phyloP scores from a whole-genome alignment of 1,140 invertebrate species.

The Drusus annulatus region DNA sequence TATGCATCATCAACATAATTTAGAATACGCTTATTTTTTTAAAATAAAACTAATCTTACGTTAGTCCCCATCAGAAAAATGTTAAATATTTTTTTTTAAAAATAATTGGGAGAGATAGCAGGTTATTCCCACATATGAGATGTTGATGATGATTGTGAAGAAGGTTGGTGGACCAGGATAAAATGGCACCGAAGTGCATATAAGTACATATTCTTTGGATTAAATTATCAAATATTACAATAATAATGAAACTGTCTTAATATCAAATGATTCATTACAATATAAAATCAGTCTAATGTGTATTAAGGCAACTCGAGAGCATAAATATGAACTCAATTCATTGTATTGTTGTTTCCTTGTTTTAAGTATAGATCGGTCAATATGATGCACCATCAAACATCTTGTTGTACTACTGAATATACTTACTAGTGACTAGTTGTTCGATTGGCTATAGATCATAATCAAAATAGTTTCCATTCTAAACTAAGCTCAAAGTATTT shows the following conservation, averaged over 20 bases:
- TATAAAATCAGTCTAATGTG: conserved; percentile 71
- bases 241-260: conserved; percentile 55
- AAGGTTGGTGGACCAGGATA: not conserved
- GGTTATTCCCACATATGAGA: too few species aligned
- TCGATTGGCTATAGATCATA: too few species aligned
- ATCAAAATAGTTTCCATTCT: too few species aligned
- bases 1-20: too few species aligned
- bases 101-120: too few species aligned
- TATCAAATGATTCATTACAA: conserved; percentile 59
- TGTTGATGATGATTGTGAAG: not conserved
- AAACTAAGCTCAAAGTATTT: too few species aligned
- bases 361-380: conserved; percentile 22
- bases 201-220: conserved; percentile 59
- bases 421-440: too few species aligned
- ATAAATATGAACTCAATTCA: conserved; percentile 60
- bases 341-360: conserved; percentile 41
- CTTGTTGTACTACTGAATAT: too few species aligned
- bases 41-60: too few species aligned
- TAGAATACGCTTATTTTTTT: too few species aligned
- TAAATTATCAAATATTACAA: conserved; percentile 51
- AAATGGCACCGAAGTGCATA: conserved; percentile 39
- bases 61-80: too few species aligned
- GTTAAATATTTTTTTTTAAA: too few species aligned
- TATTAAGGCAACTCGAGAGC: conserved; percentile 71
- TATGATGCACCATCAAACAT: conserved; percentile 7